Percentiles rank a stretch among this genome's conserved stretches.
These are phyloP conservation scores for Hephaestus fuliginosus DNA, from an alignment of 2,797 vertebrate genomes.

Conservation along the genomic window DNA sequence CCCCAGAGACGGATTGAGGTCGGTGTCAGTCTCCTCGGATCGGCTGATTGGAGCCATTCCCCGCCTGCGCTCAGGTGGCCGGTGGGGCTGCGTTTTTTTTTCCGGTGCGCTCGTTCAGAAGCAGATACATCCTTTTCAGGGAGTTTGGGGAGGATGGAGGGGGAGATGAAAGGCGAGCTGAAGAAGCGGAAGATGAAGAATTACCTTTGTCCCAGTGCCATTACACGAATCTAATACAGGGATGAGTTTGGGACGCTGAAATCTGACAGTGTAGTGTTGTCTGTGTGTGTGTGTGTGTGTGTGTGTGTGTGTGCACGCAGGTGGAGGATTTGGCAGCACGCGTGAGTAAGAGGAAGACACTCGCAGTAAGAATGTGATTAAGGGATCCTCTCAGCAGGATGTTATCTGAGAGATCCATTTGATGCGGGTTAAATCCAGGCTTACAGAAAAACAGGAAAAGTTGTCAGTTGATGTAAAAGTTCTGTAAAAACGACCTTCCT, in stretches of 20 bases:
- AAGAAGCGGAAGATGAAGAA: constrained; percentile 72
- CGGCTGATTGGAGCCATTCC: constrained; percentile 69
- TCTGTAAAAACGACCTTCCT: constrained; percentile 9
- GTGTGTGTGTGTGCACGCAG: constrained; percentile 35
- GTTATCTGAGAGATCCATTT: constrained; percentile 40
- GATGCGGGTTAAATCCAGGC: constrained; percentile 30
- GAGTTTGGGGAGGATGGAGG: constrained; percentile 50
- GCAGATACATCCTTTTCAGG: constrained; percentile 72
- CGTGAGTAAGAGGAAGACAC: constrained; percentile 40
- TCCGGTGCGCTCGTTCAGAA: constrained; percentile 63
- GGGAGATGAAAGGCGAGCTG: constrained; percentile 76
- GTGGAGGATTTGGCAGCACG: constrained; percentile 68
- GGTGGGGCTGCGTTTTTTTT: constrained; percentile 40
- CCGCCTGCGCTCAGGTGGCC: constrained; percentile 67
- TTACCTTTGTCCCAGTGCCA: constrained; percentile 72
- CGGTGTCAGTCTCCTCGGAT: constrained; percentile 54
- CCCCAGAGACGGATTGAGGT: constrained; percentile 60
- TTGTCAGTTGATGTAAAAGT: constrained; percentile 7
- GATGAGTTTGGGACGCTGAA: constrained; percentile 52
- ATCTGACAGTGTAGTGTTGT: constrained; percentile 12
- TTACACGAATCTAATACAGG: constrained; percentile 71
- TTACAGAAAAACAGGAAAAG: constrained; percentile 21
- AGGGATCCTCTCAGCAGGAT: constrained; percentile 59
- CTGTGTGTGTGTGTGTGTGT: constrained; percentile 15
- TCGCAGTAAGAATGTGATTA: constrained; percentile 50